A percentile compares a stretch with the other conserved stretches of the same genome.
Evolutionary conservation across 2,797 vertebrate genomes (phyloP).

Genomic region (Poeciliopsis presidionis): DNA sequence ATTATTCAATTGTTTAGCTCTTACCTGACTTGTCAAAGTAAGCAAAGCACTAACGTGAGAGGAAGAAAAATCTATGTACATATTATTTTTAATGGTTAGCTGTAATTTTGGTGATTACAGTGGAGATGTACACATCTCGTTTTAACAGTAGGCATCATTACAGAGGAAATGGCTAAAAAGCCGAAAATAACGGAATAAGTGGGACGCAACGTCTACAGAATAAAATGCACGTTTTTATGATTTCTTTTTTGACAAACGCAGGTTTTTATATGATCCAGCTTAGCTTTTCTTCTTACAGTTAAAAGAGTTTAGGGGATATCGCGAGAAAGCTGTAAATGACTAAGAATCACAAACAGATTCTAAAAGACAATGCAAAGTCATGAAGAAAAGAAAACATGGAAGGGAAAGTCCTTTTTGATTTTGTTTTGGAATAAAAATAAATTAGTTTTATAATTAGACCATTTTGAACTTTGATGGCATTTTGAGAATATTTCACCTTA

Average conservation of each 20-base stretch:
- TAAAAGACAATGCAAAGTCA: neutral
- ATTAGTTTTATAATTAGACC: neutral
- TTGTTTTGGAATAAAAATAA: neutral
- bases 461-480: neutral
- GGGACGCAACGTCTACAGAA: neutral
- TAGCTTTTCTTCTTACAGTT: neutral
- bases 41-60: neutral
- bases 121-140: neutral
- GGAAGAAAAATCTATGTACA: neutral
- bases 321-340: neutral
- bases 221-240: neutral
- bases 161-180: neutral
- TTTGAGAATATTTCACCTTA: neutral
- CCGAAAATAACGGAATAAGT: neutral
- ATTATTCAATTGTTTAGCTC: neutral
- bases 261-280: neutral
- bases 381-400: neutral
- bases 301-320: neutral
- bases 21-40: neutral
- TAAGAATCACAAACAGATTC: neutral
- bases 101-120: neutral
- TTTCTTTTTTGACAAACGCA: neutral
- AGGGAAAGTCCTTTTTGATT: neutral
- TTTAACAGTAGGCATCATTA: neutral
- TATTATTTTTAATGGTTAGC: neutral